These are phyloP conservation scores for Xenopus tropicalis DNA, from an alignment of 2,113 vertebrate genomes.

Conservation along the genomic window UCB_Xtro_10.0 CM004450.2:31930501-31931000, in stretches of 20 bases:
- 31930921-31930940: no score
- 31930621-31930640: constrained; percentile 62
- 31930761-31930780: constrained; percentile 42
- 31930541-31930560: constrained; percentile 52
- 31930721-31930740: constrained; percentile 16
- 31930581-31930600: constrained; percentile 54
- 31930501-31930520: constrained; percentile 45
- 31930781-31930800: not conserved
- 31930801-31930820: not conserved
- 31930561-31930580: constrained; percentile 69
- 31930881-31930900: no score
- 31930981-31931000: no score
- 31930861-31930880: no score
- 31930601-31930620: constrained; percentile 53
- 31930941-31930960: no score
- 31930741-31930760: constrained; percentile 39
- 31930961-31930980: no score
- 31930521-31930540: constrained; percentile 17
- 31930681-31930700: constrained; percentile 8
- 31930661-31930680: not conserved
- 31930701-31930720: constrained; percentile 45
- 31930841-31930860: no score
- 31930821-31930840: constrained; percentile 17
- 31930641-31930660: not conserved
- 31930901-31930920: no score